Percentiles rank a stretch among this genome's conserved stretches.
These are phyloP conservation scores for Atractosteus spatula DNA, from an alignment of 2,113 vertebrate genomes.

Conservation along the genomic window DNA sequence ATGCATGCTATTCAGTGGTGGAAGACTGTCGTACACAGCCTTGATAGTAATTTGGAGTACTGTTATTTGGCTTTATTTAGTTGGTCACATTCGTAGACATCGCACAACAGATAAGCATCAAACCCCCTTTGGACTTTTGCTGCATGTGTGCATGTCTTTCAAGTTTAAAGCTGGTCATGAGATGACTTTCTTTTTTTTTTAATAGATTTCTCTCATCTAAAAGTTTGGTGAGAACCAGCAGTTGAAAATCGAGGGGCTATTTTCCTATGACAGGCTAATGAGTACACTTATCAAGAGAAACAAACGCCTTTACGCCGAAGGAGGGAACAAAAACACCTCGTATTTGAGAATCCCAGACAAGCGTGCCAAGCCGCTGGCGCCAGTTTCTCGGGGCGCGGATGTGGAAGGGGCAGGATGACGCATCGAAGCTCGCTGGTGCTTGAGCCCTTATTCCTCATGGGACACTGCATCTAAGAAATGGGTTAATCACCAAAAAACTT, in stretches of 20 bases:
- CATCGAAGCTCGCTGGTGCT: conserved; percentile 42
- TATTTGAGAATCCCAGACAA: conserved; percentile 11
- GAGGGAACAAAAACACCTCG: conserved; percentile 37
- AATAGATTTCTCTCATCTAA: conserved; percentile 36
- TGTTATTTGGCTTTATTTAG: too few species aligned
- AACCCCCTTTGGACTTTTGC: not conserved
- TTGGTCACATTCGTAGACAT: too few species aligned
- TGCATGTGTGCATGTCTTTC: conserved; percentile 18
- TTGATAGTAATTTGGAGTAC: too few species aligned
- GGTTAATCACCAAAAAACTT: conserved; percentile 18
- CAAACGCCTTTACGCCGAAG: conserved; percentile 40
- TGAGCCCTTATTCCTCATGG: conserved; percentile 37
- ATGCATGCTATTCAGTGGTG: too few species aligned
- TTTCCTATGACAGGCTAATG: conserved; percentile 47
- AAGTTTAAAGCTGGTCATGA: conserved; percentile 38
- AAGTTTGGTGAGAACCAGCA: conserved; percentile 19
- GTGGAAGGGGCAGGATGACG: conserved; percentile 37
- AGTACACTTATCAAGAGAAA: conserved; percentile 21
- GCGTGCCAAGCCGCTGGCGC: conserved; percentile 49
- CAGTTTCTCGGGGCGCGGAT: conserved; percentile 47
- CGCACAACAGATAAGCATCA: too few species aligned
- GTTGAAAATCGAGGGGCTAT: conserved; percentile 9
- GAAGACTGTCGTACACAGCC: too few species aligned
- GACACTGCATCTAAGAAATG: conserved; percentile 42
- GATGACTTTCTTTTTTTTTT: conserved; percentile 21